A percentile compares a stretch with the other conserved stretches of the same genome.
These are phyloP conservation scores for Eupithecia subumbrata DNA, from an alignment of 2,888 invertebrate genomes.

Conservation along the genomic window DNA sequence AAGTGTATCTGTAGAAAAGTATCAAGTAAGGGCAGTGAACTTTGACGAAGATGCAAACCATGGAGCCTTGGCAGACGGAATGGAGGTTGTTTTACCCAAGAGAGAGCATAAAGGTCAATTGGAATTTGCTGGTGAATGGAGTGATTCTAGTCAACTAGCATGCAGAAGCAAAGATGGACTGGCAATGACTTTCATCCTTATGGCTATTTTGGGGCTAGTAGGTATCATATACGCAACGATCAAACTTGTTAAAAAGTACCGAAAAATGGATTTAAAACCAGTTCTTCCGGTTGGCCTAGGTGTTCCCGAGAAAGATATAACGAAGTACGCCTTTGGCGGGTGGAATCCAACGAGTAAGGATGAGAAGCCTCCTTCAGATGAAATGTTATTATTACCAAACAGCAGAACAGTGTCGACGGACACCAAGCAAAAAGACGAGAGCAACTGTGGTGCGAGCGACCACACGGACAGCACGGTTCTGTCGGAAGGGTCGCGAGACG, in stretches of 20 bases:
- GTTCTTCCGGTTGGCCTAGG: constrained; percentile 87
- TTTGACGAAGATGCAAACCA: constrained; percentile 67
- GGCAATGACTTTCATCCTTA: constrained; percentile 65
- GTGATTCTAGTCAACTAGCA: constrained; percentile 62
- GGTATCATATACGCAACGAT: constrained; percentile 66
- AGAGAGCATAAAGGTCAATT: constrained; percentile 43
- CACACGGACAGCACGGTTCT: constrained; percentile 79
- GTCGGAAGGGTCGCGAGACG: constrained; percentile 70
- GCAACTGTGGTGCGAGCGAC: constrained; percentile 73
- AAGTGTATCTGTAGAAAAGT: constrained; percentile 63
- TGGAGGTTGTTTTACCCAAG: constrained; percentile 55
- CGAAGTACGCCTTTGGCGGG: constrained; percentile 71
- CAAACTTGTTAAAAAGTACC: constrained; percentile 85
- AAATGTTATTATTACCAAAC: constrained; percentile 74
- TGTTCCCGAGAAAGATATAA: constrained; percentile 74
- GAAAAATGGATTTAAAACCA: constrained; percentile 87
- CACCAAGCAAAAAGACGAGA: constrained; percentile 67
- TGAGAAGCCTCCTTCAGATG: constrained; percentile 77
- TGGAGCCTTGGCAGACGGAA: constrained; percentile 59
- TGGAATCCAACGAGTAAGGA: constrained; percentile 75
- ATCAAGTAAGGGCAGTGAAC: constrained; percentile 74
- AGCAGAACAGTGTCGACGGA: constrained; percentile 67
- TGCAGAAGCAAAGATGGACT: constrained; percentile 67
- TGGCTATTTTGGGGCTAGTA: constrained; percentile 63
- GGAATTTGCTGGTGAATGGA: constrained; percentile 72